phyloP scores from a whole-genome alignment of 2,113 vertebrate genomes.

The Prunella fulvescens region DNA sequence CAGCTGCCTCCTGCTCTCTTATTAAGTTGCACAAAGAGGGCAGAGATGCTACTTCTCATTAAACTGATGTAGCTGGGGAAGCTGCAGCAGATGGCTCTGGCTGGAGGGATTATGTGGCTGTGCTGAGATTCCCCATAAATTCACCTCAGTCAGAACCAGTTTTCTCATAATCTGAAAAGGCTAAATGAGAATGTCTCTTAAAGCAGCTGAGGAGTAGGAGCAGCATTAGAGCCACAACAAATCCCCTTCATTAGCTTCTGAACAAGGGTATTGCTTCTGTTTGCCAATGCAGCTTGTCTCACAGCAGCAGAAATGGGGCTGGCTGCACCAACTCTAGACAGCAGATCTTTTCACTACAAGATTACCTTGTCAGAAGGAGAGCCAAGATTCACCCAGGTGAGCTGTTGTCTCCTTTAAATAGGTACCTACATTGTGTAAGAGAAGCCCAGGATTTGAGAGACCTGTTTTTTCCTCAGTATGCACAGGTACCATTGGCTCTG shows the following conservation, averaged over 20 bases:
- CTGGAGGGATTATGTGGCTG: not conserved
- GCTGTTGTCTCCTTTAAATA: not conserved
- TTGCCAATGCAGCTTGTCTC: not conserved
- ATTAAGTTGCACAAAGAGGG: not conserved
- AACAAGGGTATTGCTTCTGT: not conserved
- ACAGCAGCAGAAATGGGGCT: not conserved
- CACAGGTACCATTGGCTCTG: not conserved
- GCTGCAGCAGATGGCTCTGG: constrained; percentile 13
- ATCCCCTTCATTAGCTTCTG: not conserved
- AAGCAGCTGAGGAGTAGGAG: not conserved
- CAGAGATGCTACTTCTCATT: not conserved
- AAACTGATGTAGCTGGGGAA: not conserved
- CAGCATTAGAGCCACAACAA: not conserved
- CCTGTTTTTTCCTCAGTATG: not conserved
- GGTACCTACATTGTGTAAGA: not conserved
- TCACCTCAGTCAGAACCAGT: not conserved
- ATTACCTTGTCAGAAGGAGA: not conserved
- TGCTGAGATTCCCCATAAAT: not conserved
- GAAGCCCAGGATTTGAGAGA: not conserved
- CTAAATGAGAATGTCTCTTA: not conserved
- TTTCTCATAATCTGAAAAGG: not conserved
- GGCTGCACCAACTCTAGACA: not conserved
- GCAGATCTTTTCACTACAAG: not conserved
- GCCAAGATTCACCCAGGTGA: not conserved
- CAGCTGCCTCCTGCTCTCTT: not conserved